Base-by-base conservation (phyloP, 2,888 invertebrate species). In the Operophtera brumata region DNA sequence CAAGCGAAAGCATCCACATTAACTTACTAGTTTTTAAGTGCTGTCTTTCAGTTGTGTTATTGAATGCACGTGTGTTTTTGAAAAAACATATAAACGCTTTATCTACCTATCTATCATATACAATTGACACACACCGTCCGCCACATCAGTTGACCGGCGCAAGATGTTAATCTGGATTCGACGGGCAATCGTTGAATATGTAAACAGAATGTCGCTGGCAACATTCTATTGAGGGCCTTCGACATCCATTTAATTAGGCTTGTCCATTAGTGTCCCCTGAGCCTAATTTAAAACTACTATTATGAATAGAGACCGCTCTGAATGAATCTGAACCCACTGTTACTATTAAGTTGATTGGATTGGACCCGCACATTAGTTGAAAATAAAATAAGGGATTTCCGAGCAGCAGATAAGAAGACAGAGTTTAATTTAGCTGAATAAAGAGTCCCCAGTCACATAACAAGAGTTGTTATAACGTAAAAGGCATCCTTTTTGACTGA, bases 211-310 rank as follows among this genome's bases (percentile, higher is more conserved):
- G 36, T 51, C 12, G 28, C 47, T 30, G 43, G 48, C 43, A 36
- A 59, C 51, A 44, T 56, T 40, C 51, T 44, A 56, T 56, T 47
- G 55, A 51, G 35, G 30, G 12, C 67, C 70, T 73, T 72, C 70
- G 75, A 73, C 70, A 67, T 74, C 69, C 77, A 78, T 80, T 83
- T 83, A 79, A 83, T 84, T 82, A 82, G 73, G 64, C 67, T 64
- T 64, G 71, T 77, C 81, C 84, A 82, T 83, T 83, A 84, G 75
- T 68, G 73, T 59, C 62, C 68, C 64, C 61, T 54, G 69, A 63
- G 68, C 65, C 70, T 71, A 75, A 77, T 81, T 20, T 80, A 81
- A 80, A 80, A 77, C 68, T 72, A 66, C 69, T 71, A 72, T 75
- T 79, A 77, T 75, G 75, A 75, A 80, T 76, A 73, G 71, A 64